Base-by-base conservation (phyloP, 2,797 vertebrate genomes). In the Astyanax mexicanus region DNA sequence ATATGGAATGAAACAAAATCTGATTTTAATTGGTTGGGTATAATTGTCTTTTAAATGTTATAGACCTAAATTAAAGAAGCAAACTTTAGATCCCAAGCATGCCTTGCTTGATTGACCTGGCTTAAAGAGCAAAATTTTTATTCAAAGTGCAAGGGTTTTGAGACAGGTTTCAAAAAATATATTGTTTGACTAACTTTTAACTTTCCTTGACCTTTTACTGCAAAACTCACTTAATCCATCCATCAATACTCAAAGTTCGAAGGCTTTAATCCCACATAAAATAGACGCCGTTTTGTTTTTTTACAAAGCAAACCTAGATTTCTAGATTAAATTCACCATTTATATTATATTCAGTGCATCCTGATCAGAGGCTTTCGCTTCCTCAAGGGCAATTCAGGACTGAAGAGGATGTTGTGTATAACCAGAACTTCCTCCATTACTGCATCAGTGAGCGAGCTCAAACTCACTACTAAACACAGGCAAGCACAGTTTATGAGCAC, bases 401-500 rank as follows among this genome's bases (percentile, higher is more conserved):
- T 60, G 62, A 80, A 78, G 64, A 64, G 69, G 52, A 78, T 70
- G 55, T 54, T 60, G 65, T 73, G 15, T 32, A 74, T 47, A 49
- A 17, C 13, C 29, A 67, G 44, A 72, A 74, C 65, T 79, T 82
- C 74, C 58, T 51, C 12, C 37, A 58, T 74, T 9, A 12, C 42
- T 19, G 58, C 67, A 70, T 11, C 23, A n/a, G 3, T 23, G 8
- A 17, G 3, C 12, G 1, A 11, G 51, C 2, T 21, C 25, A 13
- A 54, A 6, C 54, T 12, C 15, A 8, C 4, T 21, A 54, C 19
- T 0, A 52, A 21, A 38, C 11, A 6, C 38, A 15, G 6, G 8
- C 38, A 64, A 38, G n/a, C 32, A n/a, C 8, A 65, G 8, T 3
- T 64, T 2, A 17, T 6, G 15, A 0, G 4, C 2, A 25, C 10